phyloP scores from a whole-genome alignment of 2,888 invertebrate genomes.

The Geotrupes spiniger region DNA sequence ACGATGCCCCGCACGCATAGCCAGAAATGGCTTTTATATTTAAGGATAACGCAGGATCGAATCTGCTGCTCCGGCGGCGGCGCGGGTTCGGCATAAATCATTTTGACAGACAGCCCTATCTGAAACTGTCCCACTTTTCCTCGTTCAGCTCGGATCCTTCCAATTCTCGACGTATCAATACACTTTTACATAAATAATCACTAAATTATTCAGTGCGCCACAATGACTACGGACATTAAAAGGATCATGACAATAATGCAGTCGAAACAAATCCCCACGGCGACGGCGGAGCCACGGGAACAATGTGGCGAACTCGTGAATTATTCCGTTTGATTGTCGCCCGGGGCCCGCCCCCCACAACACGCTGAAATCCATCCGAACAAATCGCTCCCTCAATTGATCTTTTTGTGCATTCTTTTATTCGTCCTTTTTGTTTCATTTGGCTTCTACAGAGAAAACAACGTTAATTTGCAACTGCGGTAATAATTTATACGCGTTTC shows the following conservation, averaged over 20 bases:
- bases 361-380: slow-evolving; percentile 24
- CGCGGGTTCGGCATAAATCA: slow-evolving; percentile 49
- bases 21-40: slow-evolving; percentile 30
- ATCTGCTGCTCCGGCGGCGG: slow-evolving; percentile 29
- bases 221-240: slow-evolving; percentile 32
- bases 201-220: slow-evolving; percentile 42
- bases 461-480: no score
- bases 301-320: slow-evolving; percentile 44
- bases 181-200: slow-evolving; percentile 43
- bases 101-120: slow-evolving; percentile 48
- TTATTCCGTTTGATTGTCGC: slow-evolving; percentile 45
- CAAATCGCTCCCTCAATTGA: slow-evolving; percentile 25
- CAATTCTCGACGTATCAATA: slow-evolving; percentile 22
- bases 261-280: slow-evolving; percentile 19
- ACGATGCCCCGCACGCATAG: slow-evolving; percentile 19
- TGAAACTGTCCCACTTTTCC: slow-evolving; percentile 41
- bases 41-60: slow-evolving; percentile 31
- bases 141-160: slow-evolving; percentile 26
- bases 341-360: slow-evolving; percentile 26
- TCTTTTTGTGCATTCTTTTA: slow-evolving; percentile 13
- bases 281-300: slow-evolving; percentile 35
- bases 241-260: slow-evolving; percentile 24
- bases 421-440: no score
- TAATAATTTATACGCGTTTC: no score
- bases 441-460: no score